Conservation (phyloP, 2,113 vertebrate species). For the Oriolus oriolus region DNA sequence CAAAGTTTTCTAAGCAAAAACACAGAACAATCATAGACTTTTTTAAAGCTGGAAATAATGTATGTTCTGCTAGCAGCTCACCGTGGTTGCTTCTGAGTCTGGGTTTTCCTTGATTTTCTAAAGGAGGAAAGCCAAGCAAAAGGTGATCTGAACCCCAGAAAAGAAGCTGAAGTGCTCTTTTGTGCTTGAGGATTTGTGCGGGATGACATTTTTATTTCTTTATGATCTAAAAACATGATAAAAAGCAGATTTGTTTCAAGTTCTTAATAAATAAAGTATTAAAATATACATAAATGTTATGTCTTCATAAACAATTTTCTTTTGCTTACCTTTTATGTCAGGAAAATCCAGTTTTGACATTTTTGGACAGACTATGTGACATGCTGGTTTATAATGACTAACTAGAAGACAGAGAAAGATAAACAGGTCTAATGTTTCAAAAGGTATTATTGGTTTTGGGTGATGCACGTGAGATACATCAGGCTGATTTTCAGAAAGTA, state of each 20-base stretch:
- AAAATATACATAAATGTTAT: neutral
- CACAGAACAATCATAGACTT: neutral
- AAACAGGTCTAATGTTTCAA: neutral
- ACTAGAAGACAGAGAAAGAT: neutral
- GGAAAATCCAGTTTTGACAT: slow-evolving; percentile 5
- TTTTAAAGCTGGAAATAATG: neutral
- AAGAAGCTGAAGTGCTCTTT: slow-evolving; percentile 52
- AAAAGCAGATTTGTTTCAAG: neutral
- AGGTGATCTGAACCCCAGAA: slow-evolving; percentile 69
- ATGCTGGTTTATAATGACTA: neutral
- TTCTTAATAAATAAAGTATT: neutral
- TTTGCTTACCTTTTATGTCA: neutral
- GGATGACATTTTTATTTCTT: slow-evolving; percentile 64
- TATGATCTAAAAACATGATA: slow-evolving; percentile 51
- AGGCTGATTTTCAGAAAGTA: neutral
- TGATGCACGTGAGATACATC: neutral
- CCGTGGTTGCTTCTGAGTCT: slow-evolving; percentile 44
- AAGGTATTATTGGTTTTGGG: neutral
- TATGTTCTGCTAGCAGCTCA: slow-evolving; percentile 37
- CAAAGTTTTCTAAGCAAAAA: neutral
- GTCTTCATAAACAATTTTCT: neutral
- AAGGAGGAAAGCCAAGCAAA: slow-evolving; percentile 76
- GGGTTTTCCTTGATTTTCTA: slow-evolving; percentile 67
- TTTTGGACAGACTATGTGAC: neutral
- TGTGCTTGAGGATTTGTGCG: slow-evolving; percentile 23